Evolutionary conservation across 2,797 vertebrate species (phyloP).

Genomic region (Anguilla marmorata): DNA sequence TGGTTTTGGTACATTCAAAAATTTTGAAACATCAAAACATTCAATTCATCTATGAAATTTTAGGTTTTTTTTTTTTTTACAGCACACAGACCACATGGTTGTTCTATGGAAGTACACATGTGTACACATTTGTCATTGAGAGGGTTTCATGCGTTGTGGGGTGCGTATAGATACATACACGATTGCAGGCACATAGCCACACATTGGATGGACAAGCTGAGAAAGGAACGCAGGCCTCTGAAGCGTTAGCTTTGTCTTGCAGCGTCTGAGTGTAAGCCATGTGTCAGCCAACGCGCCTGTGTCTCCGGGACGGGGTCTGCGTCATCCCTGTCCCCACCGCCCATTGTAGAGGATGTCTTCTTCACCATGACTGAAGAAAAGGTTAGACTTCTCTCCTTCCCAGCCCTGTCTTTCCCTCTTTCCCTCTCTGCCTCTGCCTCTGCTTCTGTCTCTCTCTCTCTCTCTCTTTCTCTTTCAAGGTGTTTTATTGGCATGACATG

Average conservation of each 20-base stretch:
- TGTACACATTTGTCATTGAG: too few species aligned
- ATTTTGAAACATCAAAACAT: neutral
- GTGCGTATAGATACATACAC: neutral
- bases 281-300: slow-evolving; percentile 55
- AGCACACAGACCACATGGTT: neutral
- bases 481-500: too few species aligned
- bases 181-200: neutral
- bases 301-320: slow-evolving; percentile 58
- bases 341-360: slow-evolving; percentile 73
- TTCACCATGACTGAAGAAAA: slow-evolving; percentile 74
- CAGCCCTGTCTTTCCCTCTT: neutral
- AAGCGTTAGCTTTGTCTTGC: slow-evolving; percentile 33
- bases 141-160: neutral
- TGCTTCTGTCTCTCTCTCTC: neutral
- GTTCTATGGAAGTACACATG: neutral
- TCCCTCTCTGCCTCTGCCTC: neutral
- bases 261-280: slow-evolving; percentile 87
- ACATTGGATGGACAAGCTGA: neutral
- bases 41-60: neutral
- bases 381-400: slow-evolving; percentile 63
- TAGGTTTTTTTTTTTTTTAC: neutral
- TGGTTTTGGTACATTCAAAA: neutral
- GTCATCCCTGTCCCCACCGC: slow-evolving; percentile 66
- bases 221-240: neutral
- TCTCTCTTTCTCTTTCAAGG: too few species aligned